Evolutionary conservation across 2,113 vertebrate genomes (phyloP).

Genomic region (Antennarius striatus): DNA sequence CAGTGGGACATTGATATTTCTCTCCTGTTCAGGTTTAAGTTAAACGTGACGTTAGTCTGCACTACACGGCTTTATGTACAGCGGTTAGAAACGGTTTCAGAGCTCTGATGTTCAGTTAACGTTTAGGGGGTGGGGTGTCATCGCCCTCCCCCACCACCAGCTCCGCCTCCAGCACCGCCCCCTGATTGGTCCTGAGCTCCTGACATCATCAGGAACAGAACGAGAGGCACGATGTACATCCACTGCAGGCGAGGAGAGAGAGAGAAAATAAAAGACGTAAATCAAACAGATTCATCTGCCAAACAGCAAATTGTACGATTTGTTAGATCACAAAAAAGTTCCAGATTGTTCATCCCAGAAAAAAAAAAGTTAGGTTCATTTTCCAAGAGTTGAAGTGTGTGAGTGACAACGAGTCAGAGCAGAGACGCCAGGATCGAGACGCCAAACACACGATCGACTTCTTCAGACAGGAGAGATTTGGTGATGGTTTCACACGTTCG

Average conservation of each 20-base stretch:
- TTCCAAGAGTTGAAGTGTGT: constrained; percentile 1
- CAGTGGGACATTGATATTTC: constrained; percentile 24
- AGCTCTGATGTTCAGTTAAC: background rate
- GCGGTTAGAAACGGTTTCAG: constrained; percentile 30
- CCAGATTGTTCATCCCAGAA: constrained; percentile 43
- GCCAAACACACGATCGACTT: constrained; percentile 47
- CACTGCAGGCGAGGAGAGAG: constrained; percentile 75
- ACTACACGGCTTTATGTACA: constrained; percentile 66
- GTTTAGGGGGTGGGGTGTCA: constrained; percentile 41
- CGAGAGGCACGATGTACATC: constrained; percentile 95
- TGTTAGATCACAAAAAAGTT: constrained; percentile 14
- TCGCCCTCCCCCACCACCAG: constrained; percentile 79
- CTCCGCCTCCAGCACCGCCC: constrained; percentile 83
- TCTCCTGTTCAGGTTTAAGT: constrained; percentile 22
- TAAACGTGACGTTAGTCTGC: background rate
- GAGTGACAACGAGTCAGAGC: constrained; percentile 3
- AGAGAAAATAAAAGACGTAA: background rate
- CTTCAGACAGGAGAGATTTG: background rate
- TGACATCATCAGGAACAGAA: constrained; percentile 95
- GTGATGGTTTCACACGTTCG: background rate
- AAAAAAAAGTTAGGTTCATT: constrained; percentile 24
- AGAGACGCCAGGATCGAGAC: constrained; percentile 32
- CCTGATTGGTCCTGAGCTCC: constrained; percentile 90
- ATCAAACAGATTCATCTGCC: background rate
- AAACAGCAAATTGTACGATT: background rate